Base-by-base conservation (phyloP, 2,113 vertebrate genomes). In the Centropus unirufus region DNA sequence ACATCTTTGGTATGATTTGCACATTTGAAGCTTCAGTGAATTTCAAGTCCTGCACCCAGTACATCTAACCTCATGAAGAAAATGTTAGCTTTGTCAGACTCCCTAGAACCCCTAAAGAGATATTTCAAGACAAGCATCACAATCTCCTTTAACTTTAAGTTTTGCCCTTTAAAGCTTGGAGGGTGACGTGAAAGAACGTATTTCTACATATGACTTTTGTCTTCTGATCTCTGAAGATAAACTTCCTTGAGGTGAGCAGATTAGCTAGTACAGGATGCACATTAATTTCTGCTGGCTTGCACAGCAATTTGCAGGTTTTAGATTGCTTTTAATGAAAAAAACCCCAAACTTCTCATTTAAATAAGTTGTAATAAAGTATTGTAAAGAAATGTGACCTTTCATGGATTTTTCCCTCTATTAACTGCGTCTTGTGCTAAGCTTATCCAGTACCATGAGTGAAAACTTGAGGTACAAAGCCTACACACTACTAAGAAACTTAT, bases 401-500 rank as follows among this genome's bases (percentile, higher is more conserved):
- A 92, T 90, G 72, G 34, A 86, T 78, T 88, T 92, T 88, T 69
- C 75, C 64, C 83, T 90, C 22, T 79, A 46, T 49, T 75, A 77
- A 68, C 57, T 68, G 19, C 3, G 81, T 78, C 39, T 70, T 89
- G n/a, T 86, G 47, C 40, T 72, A 55, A 70, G 6, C 14, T 78
- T 90, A 83, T 75, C 44, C 61, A 86, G 24, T 58, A 92, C 6
- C 18, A 14, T 44, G 61, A 90, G 19, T 63, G 74, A 92, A 88
- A 96, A 78, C 52, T 72, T 92, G 76, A 93, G 77, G 42, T 77
- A 88, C 44, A 32, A 94, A 96, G 14, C 92, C 95, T 92, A 95
- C 95, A 93, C 64, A 72, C 61, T 96, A 94, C 96, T 94, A 11
- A 96, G 96, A 97, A 97, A 46, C 83, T 93, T 97, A 96, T 97